Base-by-base conservation (phyloP, 2,888 invertebrate species). In the Homarus gammarus region DNA sequence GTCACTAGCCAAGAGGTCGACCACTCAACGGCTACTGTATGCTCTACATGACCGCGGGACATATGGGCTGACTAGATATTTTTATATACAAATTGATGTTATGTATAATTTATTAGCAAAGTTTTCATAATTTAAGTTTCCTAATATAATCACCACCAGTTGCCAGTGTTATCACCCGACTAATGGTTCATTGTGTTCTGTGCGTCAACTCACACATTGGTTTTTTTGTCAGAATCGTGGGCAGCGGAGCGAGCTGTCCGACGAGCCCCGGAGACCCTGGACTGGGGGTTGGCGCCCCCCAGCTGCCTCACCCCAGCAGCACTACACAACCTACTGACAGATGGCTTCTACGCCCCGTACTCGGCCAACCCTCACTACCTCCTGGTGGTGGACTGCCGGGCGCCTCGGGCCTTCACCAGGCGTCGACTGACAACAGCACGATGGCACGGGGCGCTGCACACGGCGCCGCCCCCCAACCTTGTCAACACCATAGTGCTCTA, bases 261-360 rank as follows among this genome's bases (percentile, higher is more conserved):
- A 84, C 89, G 87, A 38, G 56, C 92, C 27, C 93, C 93, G 0
- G 88, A 91, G 68, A 90, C 92, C 22, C 91, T 93, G 56, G 92
- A 93, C 38, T 92, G 92, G 70, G 93, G 92, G 56, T 91, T 92
- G 49, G 92, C 92, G 27, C 90, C 91, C 12, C 92, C 92, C 27
- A 93, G 93, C 49, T 91, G 89, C 84, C 91, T 93, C 51, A 93
- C 93, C 15, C 85, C 92, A 36, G 91, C 91, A 22, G 92, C 92
- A 79, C 93, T 93, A 78, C 93, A 93, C 92, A 93, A 93, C 92
- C 91, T 93, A 70, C 92, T 93, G 90, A 93, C 93, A 90, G 93
- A 93, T 89, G 93, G 93, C 27, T 93, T 93, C 91, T 93, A 93
- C 83, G 93, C 93, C 38, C 93, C 93, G 0, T 93, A 93, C 91